Conservation (phyloP, 2,797 vertebrate species). For the Protonibea diacanthus region DNA sequence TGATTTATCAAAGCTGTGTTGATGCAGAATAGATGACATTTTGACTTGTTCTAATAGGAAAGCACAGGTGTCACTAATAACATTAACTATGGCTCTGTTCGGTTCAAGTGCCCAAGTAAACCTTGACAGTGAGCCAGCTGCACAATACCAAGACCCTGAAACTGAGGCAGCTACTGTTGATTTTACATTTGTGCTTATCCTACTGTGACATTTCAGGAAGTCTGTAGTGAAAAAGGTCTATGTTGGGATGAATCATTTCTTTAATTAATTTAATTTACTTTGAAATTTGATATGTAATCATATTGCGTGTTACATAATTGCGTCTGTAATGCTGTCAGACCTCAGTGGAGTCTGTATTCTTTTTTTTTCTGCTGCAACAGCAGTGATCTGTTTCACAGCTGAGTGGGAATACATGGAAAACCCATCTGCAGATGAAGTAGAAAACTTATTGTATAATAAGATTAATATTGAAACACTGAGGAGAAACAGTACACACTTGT, state of each 20-base stretch:
- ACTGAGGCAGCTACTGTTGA: background rate
- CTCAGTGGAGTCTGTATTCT: background rate
- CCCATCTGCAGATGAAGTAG: constrained; percentile 13
- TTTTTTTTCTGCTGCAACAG: background rate
- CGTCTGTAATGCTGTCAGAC: constrained; percentile 8
- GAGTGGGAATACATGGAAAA: constrained; percentile 23
- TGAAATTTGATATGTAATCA: background rate
- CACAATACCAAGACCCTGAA: background rate
- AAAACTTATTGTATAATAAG: background rate
- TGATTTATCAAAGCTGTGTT: background rate
- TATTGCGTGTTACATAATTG: constrained; percentile 6
- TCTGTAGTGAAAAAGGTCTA: background rate
- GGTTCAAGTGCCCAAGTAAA: background rate
- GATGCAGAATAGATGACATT: background rate
- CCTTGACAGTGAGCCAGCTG: background rate
- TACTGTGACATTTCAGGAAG: background rate
- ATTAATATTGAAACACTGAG: constrained; percentile 6
- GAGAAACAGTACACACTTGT: background rate
- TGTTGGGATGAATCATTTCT: too few relatives aligned
- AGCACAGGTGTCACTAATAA: background rate
- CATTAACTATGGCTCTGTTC: background rate
- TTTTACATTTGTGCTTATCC: constrained; percentile 3
- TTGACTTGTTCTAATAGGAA: background rate
- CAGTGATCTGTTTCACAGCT: constrained; percentile 8
- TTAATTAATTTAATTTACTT: constrained; percentile 1